Base-by-base conservation (phyloP, 2,888 invertebrate genomes). In the Gibbula magus region DNA sequence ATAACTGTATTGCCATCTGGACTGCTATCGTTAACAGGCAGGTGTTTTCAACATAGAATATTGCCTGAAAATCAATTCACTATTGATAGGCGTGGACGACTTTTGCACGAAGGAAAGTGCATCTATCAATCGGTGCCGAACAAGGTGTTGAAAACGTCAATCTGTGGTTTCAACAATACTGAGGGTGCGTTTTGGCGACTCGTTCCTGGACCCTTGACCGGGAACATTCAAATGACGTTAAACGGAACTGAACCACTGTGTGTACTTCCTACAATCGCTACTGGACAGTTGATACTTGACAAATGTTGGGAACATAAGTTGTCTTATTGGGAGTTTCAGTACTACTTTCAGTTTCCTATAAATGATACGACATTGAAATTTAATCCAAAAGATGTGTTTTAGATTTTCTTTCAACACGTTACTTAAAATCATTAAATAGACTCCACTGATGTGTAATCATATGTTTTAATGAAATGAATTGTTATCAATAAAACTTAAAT, bases 41-140 rank as follows among this genome's bases (percentile, higher is more conserved):
- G 81, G 75, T 88, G 88, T 74, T 87, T 84, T 79, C 85, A 82
- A 77, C 86, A 88, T 78, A 82, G 86, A 39, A 81, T 87, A 0
- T 45, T 88, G 10, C 88, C 88, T 7, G 78, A 86, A 77, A 88
- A 88, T 77, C 77, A 81, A 18, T 88, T 88, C 77, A 77, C 81
- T 70, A 84, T 88, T 18, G 84, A 86, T 77, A 78, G 54, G 0
- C 54, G 82, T 5, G 79, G 82, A 5, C 80, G 83, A 29, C 78
- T 88, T 16, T 56, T 82, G 45, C 81, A 79, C 77, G 74, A 75
- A 0, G 78, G 80, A 39, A 18, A 76, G 10, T 81, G 81, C 75
- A 53, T 81, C n/a, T 52, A 52, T 22, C 53, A 75, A 20, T 70
- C 66, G 8, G 4, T 16, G 2, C 8, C 5, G 7, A 61, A 35